Base-by-base conservation (phyloP, 2,797 vertebrate genomes). In the Girardinus metallicus region DNA sequence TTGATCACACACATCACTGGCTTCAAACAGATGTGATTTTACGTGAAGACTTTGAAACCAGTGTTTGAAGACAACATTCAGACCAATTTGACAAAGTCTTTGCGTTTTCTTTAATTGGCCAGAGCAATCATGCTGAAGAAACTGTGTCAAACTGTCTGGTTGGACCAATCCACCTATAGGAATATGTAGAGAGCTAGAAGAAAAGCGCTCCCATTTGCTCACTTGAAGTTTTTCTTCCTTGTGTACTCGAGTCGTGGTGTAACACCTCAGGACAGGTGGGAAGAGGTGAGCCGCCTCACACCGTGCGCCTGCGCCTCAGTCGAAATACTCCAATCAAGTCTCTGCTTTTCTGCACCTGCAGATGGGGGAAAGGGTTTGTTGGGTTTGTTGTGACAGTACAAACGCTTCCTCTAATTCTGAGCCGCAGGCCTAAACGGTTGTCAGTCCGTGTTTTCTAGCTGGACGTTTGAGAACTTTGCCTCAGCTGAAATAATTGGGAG, bases 151-250 rank as follows among this genome's bases (percentile, higher is more conserved):
- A 44, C 76, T 80, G 72, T 62, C 66, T 77, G 13, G 4, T 60
- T 66, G 53, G 46, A 84, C 82, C 73, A 74, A 55, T 80, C 29
- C 60, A 26, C 41, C 74, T 34, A 47, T 8, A 71, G 29, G 83
- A 70, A 76, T 41, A 83, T 70, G 51, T 41, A 74, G 70, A 88
- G 77, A 80, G 79, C 78, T 62, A 47, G 51, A 81, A 46, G 71
- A 68, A 53, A 66, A 47, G 51, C 60, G 29, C 77, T 78, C 71
- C 5, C 39, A 70, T 83, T 85, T 86, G 85, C 80, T 87, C 21
- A 78, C 94, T 94, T 94, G 90, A 94, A 94, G 93, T 92, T 87
- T 79, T 87, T 86, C 73, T 88, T 75, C 72, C 88, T 83, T 79
- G 83, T 80, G 89, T 90, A 77, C 89, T 93, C 87, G 84, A 77